Conservation (phyloP, 2,888 invertebrate genomes). For the Trachelus troglodyta region DNA sequence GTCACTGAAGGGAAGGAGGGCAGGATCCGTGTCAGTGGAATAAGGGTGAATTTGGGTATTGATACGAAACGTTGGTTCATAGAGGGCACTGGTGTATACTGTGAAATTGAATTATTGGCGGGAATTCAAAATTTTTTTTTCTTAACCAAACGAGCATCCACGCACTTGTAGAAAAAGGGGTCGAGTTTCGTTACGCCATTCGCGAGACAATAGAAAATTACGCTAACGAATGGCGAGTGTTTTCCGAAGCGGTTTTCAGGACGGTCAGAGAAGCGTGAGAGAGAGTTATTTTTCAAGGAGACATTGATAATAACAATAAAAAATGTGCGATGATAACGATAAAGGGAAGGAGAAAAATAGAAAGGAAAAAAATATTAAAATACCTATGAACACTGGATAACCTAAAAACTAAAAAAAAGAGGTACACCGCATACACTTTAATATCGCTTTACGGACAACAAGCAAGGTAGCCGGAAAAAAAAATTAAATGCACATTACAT, state of each 20-base stretch:
- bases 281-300: constrained; percentile 10
- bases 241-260: constrained; percentile 6
- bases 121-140: background rate
- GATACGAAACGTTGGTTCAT: background rate
- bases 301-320: constrained; percentile 7
- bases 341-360: background rate
- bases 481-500: background rate
- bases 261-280: constrained; percentile 19
- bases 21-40: background rate
- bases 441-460: background rate
- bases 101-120: background rate
- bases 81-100: background rate
- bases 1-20: no score
- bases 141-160: background rate
- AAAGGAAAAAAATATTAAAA: background rate
- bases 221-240: background rate
- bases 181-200: background rate
- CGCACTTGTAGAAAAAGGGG: background rate
- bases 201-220: background rate
- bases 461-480: background rate
- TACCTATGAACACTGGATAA: background rate
- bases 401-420: background rate
- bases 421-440: background rate
- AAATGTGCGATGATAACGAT: constrained; percentile 1
- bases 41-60: background rate